Evolutionary conservation across 2,888 invertebrate species (phyloP), one percentile per base, ranked within the genome.

Genomic region (Platerodrilus igneus): DNA sequence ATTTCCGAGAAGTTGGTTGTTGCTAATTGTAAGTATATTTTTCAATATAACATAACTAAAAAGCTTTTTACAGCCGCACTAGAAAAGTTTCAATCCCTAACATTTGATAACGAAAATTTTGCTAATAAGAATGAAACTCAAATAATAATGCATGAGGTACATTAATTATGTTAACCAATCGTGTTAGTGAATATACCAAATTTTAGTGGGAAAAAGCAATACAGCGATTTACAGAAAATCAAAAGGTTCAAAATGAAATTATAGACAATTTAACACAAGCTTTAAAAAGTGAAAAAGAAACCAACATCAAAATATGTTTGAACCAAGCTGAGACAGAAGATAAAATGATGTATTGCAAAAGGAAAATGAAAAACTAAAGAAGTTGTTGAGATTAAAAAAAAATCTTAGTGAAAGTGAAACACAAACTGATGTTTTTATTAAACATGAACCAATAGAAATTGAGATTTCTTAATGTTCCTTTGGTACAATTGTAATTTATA

Each of bases 1-100:
- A 39, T 58, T 10, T 55, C 59, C 35, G 48, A 53, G 28, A 33
- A 49, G 25, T 54, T 42, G 25, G 48, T 55, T 22, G 44, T 41
- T 41, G 45, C 36, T 28, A 50, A 54, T 41, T n/a, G n/a, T n/a
- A n/a, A n/a, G n/a, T n/a, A n/a, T n/a, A n/a, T n/a, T 13, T 15
- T 22, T 32, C 3, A 22, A 32, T 15, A 16, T 15, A 9, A 10
- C 6, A 32, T 22, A 20, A n/a, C 13, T 27, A 10, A 9, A 19
- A 15, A 9, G 3, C 6, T 19, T 36, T 39, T 17, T 31, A n/a
- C 15, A 39, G 39, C 43, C 10, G 33, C 38, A n/a, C 4, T 21
- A 9, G 34, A 40, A n/a, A 40, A 27, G 13, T 35, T 40, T 17
- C 22, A 36, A n/a, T 16, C 32, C 8, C 13, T 40, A 11, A 8